Conservation (phyloP, 2,888 invertebrate species). For the Alloplasta piceator region DNA sequence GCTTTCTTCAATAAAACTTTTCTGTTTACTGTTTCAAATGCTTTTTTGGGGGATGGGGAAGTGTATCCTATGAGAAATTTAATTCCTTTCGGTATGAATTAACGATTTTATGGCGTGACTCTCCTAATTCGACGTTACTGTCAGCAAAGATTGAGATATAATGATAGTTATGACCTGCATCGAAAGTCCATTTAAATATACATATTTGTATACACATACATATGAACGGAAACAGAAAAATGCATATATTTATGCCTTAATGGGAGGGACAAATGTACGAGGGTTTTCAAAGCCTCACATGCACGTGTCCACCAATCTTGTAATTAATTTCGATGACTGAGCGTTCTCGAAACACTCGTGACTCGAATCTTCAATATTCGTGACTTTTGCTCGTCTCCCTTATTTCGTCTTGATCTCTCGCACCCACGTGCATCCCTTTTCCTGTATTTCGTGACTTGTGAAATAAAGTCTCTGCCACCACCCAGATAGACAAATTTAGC, state of each 20-base stretch:
- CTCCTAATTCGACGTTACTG: too few species aligned
- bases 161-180: background rate
- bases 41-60: too few species aligned
- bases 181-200: background rate
- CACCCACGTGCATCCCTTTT: background rate
- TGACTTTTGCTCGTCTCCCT: background rate
- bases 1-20: too few species aligned
- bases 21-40: too few species aligned
- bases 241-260: background rate
- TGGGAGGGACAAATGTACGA: background rate
- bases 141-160: background rate
- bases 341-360: slow-evolving; percentile 20
- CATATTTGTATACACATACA: background rate
- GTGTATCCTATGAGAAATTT: too few species aligned
- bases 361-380: slow-evolving; percentile 10
- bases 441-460: slow-evolving; percentile 13
- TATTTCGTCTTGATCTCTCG: background rate
- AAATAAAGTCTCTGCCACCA: background rate
- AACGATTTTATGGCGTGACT: too few species aligned
- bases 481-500: background rate
- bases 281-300: background rate
- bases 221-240: background rate
- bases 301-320: background rate
- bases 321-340: slow-evolving; percentile 50
- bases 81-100: too few species aligned